phyloP scores from a whole-genome alignment of 2,113 vertebrate species.

The Climacteris rufus region DNA sequence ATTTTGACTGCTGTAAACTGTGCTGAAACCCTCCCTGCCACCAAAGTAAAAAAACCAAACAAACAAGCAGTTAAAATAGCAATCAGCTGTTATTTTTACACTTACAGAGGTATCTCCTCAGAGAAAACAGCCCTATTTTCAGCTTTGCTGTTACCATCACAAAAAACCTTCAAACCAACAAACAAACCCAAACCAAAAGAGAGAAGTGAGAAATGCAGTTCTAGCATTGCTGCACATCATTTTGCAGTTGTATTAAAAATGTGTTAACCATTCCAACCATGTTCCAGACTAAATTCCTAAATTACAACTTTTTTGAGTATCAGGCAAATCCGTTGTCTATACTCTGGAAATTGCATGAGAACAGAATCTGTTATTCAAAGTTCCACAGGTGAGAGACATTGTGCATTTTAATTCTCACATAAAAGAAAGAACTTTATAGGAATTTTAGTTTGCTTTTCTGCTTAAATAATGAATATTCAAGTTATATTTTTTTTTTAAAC shows the following conservation, averaged over 20 bases:
- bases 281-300: background rate
- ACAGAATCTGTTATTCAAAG: background rate
- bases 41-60: background rate
- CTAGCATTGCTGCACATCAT: background rate
- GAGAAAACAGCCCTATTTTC: background rate
- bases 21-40: background rate
- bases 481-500: background rate
- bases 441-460: background rate
- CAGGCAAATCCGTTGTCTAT: background rate
- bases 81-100: background rate
- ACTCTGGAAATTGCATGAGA: background rate
- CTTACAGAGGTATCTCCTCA: background rate
- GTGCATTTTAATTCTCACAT: background rate
- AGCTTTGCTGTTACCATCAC: background rate
- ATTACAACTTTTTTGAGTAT: background rate
- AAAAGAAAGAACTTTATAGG: background rate
- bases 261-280: background rate
- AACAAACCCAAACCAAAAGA: background rate
- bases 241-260: background rate
- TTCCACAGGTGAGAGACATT: background rate
- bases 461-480: background rate
- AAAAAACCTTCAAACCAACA: background rate
- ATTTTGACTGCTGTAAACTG: background rate
- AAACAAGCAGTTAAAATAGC: background rate
- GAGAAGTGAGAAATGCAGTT: background rate